These are phyloP conservation scores for Aradophagus sp. DNA, from an alignment of 1,140 invertebrate species.

Conservation along the genomic window DNA sequence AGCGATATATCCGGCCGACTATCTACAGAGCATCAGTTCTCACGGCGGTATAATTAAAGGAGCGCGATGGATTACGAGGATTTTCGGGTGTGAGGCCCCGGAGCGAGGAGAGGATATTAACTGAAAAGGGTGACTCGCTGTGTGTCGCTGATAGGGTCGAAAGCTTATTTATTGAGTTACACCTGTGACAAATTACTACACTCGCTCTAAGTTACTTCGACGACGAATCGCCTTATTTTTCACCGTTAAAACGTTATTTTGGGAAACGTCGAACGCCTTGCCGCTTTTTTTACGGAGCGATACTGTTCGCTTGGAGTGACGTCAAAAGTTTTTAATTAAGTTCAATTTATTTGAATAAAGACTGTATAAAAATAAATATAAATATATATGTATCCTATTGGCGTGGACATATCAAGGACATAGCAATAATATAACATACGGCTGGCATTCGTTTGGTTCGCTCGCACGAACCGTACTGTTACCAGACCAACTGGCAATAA, in stretches of 20 bases:
- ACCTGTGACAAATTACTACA: conserved; percentile 41
- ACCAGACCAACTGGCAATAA: too few species aligned
- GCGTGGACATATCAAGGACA: too few species aligned
- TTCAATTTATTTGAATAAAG: too few species aligned
- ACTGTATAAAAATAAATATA: too few species aligned
- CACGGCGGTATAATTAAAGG: conserved; percentile 60
- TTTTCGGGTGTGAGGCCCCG: conserved; percentile 42
- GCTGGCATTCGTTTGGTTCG: too few species aligned
- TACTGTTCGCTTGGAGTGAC: too few species aligned
- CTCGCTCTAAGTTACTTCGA: conserved; percentile 11
- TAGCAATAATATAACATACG: too few species aligned
- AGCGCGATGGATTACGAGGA: conserved; percentile 58
- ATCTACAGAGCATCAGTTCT: conserved; percentile 57
- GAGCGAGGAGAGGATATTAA: conserved; percentile 48
- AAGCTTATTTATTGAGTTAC: conserved; percentile 55
- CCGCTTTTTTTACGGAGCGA: too few species aligned
- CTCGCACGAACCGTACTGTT: too few species aligned
- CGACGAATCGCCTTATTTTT: conserved; percentile 10
- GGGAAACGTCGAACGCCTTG: too few species aligned
- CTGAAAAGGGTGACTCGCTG: conserved; percentile 39
- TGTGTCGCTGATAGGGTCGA: conserved; percentile 47
- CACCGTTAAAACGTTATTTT: conserved; percentile 5
- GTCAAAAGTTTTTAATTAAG: too few species aligned
- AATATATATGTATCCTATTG: too few species aligned
- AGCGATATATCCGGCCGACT: conserved; percentile 52